phyloP scores from a whole-genome alignment of 2,888 invertebrate genomes.

The Elegia similella region DNA sequence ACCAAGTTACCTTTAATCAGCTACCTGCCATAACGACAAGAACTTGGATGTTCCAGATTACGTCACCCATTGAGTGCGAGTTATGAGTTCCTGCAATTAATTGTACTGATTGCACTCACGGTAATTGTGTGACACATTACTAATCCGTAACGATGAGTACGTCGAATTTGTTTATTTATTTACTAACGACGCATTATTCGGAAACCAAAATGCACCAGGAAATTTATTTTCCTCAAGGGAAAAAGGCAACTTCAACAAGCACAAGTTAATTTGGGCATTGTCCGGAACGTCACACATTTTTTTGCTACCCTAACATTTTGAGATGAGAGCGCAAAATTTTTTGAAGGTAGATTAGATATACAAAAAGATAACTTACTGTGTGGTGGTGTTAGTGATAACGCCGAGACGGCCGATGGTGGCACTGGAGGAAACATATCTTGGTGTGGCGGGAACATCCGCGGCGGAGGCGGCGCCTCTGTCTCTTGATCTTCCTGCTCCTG shows the following conservation, averaged over 20 bases:
- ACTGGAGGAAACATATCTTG: constrained; percentile 88
- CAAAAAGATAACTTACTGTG: constrained; percentile 85
- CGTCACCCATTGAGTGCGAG: neutral
- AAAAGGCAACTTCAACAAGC: neutral
- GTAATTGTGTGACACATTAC: constrained; percentile 6
- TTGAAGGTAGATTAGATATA: neutral
- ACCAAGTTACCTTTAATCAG: constrained; percentile 16
- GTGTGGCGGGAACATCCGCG: constrained; percentile 77
- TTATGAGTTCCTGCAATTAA: constrained; percentile 5
- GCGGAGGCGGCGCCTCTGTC: constrained; percentile 80
- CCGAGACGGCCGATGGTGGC: constrained; percentile 85
- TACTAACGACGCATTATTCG: neutral
- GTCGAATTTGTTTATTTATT: neutral
- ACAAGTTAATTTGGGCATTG: neutral
- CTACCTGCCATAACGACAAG: constrained; percentile 1
- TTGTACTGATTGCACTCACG: neutral
- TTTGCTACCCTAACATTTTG: neutral
- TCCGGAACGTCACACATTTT: neutral
- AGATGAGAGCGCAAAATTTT: neutral
- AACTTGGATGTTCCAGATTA: neutral
- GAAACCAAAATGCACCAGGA: neutral
- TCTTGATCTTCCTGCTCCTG: constrained; percentile 67
- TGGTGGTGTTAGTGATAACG: constrained; percentile 90
- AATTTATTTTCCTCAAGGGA: neutral
- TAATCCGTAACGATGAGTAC: neutral